Evolutionary conservation across 2,797 vertebrate genomes (phyloP), one percentile per base, ranked within the genome.

Genomic region (Myripristis murdjan): DNA sequence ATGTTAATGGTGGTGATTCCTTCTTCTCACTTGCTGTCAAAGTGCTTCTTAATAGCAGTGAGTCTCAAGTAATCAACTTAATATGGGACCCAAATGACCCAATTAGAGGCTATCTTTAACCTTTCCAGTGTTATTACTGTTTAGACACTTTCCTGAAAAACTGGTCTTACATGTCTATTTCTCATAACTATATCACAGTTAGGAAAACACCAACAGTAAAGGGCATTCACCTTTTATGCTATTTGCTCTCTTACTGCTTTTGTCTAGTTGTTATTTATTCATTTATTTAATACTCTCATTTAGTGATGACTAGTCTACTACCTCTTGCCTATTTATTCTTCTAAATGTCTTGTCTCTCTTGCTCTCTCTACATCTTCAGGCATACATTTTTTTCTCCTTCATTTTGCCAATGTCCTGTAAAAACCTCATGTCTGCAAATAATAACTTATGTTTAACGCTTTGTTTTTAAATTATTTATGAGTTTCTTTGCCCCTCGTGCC

Each of bases 211-310:
- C 33, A 37, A 10, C 9, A 37, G 35, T 6, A 35, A 35, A 37
- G 3, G 35, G 12, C 8, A 60, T 16, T 52, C 15, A 10, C 57
- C 22, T 57, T 8, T 18, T 10, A 28, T 18, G 0, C 28, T 20
- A 16, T 35, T 24, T 20, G 9, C 24, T 55, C 1, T 60, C 9
- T 64, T 35, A 1, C 47, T 12, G 9, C 3, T 2, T 11, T 10
- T 37, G 23, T 26, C 70, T 24, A 8, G 5, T 71, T 20, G 15
- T n/a, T 26, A 33, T 51, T n/a, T 37, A 37, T 10, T 41, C 60
- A 12, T 67, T 28, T 22, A 48, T 72, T 56, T 39, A 35, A 53
- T 60, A 26, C 37, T 64, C 44, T 57, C 26, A 63, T 65, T 75
- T 9, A 66, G 22, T 0, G 2, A 12, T 10, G 9, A 37, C 9